Evolutionary conservation across 2,113 vertebrate genomes (phyloP).

Genomic region (Anhinga rufa): DNA sequence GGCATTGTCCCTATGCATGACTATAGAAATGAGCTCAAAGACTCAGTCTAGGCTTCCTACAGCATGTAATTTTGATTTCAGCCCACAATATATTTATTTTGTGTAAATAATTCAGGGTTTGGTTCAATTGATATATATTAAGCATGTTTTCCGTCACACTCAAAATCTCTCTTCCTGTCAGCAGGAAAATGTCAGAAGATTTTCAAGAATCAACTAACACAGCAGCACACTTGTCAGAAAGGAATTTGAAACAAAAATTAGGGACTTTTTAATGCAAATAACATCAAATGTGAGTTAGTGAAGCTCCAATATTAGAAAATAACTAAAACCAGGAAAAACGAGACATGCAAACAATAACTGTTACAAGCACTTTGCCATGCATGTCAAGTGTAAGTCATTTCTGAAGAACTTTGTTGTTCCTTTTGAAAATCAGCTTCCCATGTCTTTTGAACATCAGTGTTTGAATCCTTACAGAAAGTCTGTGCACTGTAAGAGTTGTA

Average conservation of each 20-base stretch:
- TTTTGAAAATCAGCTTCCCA: not conserved
- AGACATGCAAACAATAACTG: slow-evolving; percentile 12
- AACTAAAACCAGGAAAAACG: slow-evolving; percentile 39
- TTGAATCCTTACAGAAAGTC: not conserved
- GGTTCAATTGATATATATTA: not conserved
- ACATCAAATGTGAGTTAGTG: not conserved
- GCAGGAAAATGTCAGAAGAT: not conserved
- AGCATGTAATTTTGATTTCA: not conserved
- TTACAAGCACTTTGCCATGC: not conserved
- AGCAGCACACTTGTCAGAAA: not conserved
- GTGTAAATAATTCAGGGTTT: not conserved
- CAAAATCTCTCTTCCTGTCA: not conserved
- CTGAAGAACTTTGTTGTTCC: not conserved
- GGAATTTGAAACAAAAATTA: not conserved
- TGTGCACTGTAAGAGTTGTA: not conserved
- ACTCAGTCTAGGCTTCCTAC: not conserved
- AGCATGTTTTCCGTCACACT: not conserved
- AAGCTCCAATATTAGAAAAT: slow-evolving; percentile 6
- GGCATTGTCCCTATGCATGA: not conserved
- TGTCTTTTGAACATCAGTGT: not conserved
- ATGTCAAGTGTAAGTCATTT: not conserved
- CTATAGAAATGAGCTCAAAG: not conserved
- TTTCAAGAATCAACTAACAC: not conserved
- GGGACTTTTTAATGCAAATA: not conserved
- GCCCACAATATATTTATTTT: not conserved